Percentiles rank a stretch among this genome's conserved stretches.
These are phyloP conservation scores for Fregetta grallaria DNA, from an alignment of 2,113 vertebrate species.

Conservation along the genomic window DNA sequence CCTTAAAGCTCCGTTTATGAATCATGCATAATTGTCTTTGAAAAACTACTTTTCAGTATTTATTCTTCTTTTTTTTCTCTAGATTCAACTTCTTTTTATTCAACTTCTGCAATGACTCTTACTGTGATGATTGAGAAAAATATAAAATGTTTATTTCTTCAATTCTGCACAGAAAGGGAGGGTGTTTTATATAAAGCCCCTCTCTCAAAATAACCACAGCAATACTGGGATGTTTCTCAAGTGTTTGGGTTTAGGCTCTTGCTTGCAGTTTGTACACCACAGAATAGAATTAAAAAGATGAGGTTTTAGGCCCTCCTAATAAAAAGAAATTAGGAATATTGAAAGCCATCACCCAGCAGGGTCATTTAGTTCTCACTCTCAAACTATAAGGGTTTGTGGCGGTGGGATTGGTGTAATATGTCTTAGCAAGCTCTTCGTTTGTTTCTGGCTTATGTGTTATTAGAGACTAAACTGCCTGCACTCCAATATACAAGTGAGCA, in stretches of 20 bases:
- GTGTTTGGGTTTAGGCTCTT: background rate
- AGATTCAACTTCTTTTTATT: background rate
- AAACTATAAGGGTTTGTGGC: background rate
- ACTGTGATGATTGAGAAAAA: background rate
- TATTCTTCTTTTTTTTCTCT: background rate
- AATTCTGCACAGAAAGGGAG: background rate
- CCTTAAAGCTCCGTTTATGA: background rate
- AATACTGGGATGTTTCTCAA: background rate
- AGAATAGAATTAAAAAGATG: background rate
- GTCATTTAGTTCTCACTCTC: background rate
- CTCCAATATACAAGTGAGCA: background rate
- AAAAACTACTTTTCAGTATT: background rate
- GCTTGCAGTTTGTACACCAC: background rate
- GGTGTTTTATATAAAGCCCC: background rate
- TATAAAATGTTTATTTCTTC: background rate
- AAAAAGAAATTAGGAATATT: background rate
- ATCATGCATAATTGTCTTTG: background rate
- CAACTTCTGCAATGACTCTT: background rate
- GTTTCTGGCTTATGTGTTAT: background rate
- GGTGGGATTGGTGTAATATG: background rate
- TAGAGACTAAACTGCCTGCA: background rate
- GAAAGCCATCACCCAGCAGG: background rate
- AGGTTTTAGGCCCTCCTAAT: background rate
- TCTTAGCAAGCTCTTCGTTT: background rate
- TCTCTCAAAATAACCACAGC: background rate